Percentiles rank a stretch among this genome's conserved stretches.
Evolutionary conservation across 2,797 vertebrate genomes (phyloP).

Genomic region (Hydrolagus colliei): DNA sequence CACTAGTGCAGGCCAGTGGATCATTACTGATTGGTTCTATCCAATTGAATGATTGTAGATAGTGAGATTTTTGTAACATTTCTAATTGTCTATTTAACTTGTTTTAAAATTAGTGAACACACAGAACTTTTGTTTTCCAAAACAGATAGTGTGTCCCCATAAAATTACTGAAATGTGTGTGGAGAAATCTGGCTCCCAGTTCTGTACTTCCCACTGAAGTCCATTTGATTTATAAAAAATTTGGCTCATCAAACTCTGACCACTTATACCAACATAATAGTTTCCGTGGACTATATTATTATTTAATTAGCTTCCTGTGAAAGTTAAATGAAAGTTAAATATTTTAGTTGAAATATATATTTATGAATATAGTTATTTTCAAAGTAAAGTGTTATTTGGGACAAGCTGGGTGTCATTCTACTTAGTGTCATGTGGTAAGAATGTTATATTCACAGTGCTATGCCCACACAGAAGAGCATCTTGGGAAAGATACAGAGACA

Average conservation of each 20-base stretch:
- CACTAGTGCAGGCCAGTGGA: neutral
- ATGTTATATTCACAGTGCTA: neutral
- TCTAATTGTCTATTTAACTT: neutral
- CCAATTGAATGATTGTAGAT: neutral
- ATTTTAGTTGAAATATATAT: slow-evolving; percentile 5
- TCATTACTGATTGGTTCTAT: neutral
- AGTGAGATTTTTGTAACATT: neutral
- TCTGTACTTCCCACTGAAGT: no score
- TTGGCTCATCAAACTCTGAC: neutral
- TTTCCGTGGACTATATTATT: neutral
- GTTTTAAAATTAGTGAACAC: neutral
- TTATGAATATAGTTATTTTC: neutral
- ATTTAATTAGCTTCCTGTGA: neutral
- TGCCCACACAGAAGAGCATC: neutral
- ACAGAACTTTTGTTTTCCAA: no score
- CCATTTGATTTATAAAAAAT: neutral
- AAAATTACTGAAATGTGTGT: no score
- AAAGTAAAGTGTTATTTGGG: neutral
- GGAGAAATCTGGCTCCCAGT: no score
- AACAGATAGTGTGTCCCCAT: no score
- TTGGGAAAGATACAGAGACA: neutral
- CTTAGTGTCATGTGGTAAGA: neutral
- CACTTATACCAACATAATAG: neutral
- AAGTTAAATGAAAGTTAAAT: slow-evolving; percentile 5
- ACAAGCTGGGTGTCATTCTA: neutral